Conservation (phyloP, 2,113 vertebrate species). For the Dicerorhinus sumatrensis region DNA sequence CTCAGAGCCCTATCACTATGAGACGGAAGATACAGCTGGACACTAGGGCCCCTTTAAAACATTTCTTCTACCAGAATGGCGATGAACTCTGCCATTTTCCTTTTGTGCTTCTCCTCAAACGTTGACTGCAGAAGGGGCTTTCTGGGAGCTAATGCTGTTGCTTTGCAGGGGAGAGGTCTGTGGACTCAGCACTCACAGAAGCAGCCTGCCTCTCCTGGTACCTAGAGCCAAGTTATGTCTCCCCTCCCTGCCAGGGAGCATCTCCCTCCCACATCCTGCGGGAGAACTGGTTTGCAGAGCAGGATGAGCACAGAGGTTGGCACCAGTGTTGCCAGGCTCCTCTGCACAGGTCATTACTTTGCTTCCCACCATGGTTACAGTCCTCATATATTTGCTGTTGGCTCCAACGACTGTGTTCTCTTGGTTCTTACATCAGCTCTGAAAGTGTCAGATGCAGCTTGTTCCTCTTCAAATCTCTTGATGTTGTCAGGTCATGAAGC, state of each 20-base stretch:
- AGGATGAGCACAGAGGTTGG: not conserved
- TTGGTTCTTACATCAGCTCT: no score
- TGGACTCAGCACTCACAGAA: not conserved
- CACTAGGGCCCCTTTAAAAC: not conserved
- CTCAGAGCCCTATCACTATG: not conserved
- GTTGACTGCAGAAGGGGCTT: not conserved
- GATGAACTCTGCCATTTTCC: accelerated
- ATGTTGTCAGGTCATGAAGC: accelerated
- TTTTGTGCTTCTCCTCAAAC: not conserved
- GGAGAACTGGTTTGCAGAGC: not conserved
- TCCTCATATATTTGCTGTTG: accelerated
- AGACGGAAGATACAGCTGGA: not conserved
- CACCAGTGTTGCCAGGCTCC: not conserved
- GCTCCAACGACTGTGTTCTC: accelerated
- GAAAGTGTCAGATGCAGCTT: accelerated
- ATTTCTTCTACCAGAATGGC: not conserved
- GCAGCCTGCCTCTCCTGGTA: not conserved
- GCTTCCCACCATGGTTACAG: accelerated
- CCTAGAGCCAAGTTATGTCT: accelerated
- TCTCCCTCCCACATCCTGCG: not conserved
- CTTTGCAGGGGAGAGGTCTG: accelerated
- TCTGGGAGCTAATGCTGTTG: not conserved
- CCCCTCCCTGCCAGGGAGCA: not conserved
- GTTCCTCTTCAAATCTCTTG: not conserved
- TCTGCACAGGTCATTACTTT: accelerated